Conservation (phyloP, 92 coral and sea anemone species). For the Ricordea florida region DNA sequence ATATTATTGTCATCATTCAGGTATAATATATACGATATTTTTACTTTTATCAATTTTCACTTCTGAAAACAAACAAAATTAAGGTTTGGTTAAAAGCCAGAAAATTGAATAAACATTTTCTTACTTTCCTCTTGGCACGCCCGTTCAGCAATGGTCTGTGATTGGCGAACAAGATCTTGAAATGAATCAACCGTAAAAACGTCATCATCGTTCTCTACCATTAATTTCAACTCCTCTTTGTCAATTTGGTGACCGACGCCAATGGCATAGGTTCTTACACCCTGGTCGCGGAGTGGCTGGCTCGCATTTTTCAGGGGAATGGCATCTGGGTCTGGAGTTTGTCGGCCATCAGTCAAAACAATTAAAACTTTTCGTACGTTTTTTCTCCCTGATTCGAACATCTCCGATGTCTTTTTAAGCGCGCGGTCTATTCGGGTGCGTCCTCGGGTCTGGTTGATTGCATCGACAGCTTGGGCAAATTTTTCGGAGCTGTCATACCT, state of each 20-base stretch:
- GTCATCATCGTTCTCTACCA: constrained; percentile 59
- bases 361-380: constrained; percentile 31
- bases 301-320: constrained; percentile 58
- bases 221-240: constrained; percentile 32
- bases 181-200: constrained; percentile 75
- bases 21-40: too few species aligned
- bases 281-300: constrained; percentile 71
- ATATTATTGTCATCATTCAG: too few species aligned
- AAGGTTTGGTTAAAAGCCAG: too few species aligned
- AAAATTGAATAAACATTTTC: not conserved
- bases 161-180: constrained; percentile 64
- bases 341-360: constrained; percentile 73
- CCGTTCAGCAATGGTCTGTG: constrained; percentile 68
- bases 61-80: too few species aligned
- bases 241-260: constrained; percentile 67
- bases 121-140: constrained; percentile 60
- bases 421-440: constrained; percentile 76
- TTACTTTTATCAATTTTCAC: too few species aligned
- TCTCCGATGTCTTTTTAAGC: constrained; percentile 36
- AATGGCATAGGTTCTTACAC: constrained; percentile 64
- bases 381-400: constrained; percentile 7
- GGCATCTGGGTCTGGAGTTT: constrained; percentile 73
- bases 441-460: constrained; percentile 59
- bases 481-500: constrained; percentile 46
- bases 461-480: constrained; percentile 65